A percentile compares a stretch with the other conserved stretches of the same genome.
Evolutionary conservation across 1,140 invertebrate genomes (phyloP).

Genomic region (Galendromus occidentalis): DNA sequence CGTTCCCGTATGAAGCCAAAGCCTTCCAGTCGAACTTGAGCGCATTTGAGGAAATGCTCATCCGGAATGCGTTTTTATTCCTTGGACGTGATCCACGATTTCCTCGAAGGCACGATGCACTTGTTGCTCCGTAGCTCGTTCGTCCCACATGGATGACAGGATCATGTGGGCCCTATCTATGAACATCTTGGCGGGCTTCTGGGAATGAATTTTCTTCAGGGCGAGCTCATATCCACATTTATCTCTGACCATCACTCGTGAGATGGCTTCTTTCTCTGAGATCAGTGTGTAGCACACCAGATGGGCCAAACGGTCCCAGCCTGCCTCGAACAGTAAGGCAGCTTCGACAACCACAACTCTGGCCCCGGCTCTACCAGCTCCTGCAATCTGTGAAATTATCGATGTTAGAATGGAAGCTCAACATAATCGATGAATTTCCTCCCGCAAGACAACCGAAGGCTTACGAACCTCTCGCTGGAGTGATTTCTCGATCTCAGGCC

Average conservation of each 20-base stretch:
- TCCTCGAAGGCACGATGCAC: conserved; percentile 35
- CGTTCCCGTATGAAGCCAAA: too few relatives aligned
- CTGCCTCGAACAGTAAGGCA: conserved; percentile 67
- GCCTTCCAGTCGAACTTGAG: too few relatives aligned
- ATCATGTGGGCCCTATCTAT: conserved; percentile 60
- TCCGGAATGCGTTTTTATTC: too few relatives aligned
- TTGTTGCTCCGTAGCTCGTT: conserved; percentile 57
- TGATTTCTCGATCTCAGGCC: conserved; percentile 60
- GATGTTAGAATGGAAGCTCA: too few relatives aligned
- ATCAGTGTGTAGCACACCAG: conserved; percentile 81
- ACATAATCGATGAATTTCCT: too few relatives aligned
- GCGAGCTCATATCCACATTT: conserved; percentile 53
- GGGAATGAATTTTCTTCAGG: conserved; percentile 44
- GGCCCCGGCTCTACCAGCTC: conserved; percentile 29
- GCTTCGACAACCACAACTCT: conserved; percentile 72
- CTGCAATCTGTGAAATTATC: conserved; percentile 28
- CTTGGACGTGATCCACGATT: not conserved
- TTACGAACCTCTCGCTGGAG: conserved; percentile 29
- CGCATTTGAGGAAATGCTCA: too few relatives aligned
- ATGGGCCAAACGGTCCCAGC: conserved; percentile 59
- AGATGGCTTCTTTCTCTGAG: conserved; percentile 44
- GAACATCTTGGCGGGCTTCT: conserved; percentile 53
- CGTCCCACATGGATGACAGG: conserved; percentile 69
- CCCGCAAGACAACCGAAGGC: too few relatives aligned
- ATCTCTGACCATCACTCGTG: conserved; percentile 29